Percentiles rank a stretch among this genome's conserved stretches.
These are phyloP conservation scores for Caenorhabditis panamensis DNA, from an alignment of 2,888 invertebrate genomes.

Conservation along the genomic window DNA sequence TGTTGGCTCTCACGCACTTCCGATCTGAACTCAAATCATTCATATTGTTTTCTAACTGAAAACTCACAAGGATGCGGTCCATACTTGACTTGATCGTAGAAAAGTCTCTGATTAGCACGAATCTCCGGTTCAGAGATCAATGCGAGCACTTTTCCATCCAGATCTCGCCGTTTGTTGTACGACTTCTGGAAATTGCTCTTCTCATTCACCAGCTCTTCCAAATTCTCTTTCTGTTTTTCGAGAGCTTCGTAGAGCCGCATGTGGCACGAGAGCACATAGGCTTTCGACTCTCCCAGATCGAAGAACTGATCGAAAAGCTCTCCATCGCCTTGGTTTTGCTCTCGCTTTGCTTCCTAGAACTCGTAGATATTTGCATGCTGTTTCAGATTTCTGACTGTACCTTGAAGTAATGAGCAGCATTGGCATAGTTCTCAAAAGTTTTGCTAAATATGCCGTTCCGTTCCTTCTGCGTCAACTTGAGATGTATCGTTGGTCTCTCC, in stretches of 20 bases:
- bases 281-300: slow-evolving; percentile 45
- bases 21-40: slow-evolving; percentile 42
- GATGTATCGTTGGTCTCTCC: slow-evolving; percentile 30
- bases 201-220: slow-evolving; percentile 63
- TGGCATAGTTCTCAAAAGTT: slow-evolving; percentile 52
- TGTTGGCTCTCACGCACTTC: slow-evolving; percentile 43
- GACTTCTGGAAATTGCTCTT: slow-evolving; percentile 60
- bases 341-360: slow-evolving; percentile 39
- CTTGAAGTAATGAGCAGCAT: slow-evolving; percentile 35
- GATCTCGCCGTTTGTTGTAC: slow-evolving; percentile 41
- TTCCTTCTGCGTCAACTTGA: slow-evolving; percentile 55
- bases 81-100: slow-evolving; percentile 63
- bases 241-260: slow-evolving; percentile 53
- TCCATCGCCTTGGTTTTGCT: slow-evolving; percentile 35
- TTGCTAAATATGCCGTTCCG: slow-evolving; percentile 52
- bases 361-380: neutral
- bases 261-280: slow-evolving; percentile 52
- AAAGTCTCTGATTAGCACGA: slow-evolving; percentile 34
- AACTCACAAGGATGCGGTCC: slow-evolving; percentile 63
- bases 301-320: slow-evolving; percentile 46
- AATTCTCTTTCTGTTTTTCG: slow-evolving; percentile 57
- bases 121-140: slow-evolving; percentile 21
- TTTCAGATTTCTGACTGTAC: slow-evolving; percentile 8
- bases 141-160: slow-evolving; percentile 36
- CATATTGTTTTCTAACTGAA: neutral